These are phyloP conservation scores for Streptopelia turtur DNA, from an alignment of 2,797 vertebrate species.

Conservation along the genomic window DNA sequence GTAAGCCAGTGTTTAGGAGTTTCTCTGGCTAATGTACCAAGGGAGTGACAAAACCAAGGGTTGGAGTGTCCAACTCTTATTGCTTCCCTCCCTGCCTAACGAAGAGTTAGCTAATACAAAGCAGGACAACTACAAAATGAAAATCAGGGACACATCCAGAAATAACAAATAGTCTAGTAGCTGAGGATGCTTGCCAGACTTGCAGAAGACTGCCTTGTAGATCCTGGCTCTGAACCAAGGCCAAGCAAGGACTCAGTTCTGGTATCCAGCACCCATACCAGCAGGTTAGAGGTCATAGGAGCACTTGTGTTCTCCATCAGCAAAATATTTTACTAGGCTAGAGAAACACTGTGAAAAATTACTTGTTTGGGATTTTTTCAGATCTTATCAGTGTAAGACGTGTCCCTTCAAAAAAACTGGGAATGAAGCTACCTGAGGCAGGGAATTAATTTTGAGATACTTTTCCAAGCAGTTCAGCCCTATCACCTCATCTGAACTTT, in stretches of 20 bases:
- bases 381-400: neutral
- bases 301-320: neutral
- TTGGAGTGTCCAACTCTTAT: neutral
- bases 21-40: slow-evolving; percentile 32
- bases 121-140: slow-evolving; percentile 53
- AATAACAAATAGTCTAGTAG: slow-evolving; percentile 69
- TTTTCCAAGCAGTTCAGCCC: neutral
- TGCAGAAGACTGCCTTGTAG: slow-evolving; percentile 52
- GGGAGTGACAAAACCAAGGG: slow-evolving; percentile 17
- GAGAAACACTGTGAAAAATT: neutral
- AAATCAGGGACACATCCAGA: slow-evolving; percentile 58
- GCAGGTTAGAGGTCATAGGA: slow-evolving; percentile 42
- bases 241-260: slow-evolving; percentile 43
- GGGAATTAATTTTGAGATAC: neutral
- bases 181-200: slow-evolving; percentile 55
- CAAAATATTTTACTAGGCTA: slow-evolving; percentile 18
- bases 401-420: neutral
- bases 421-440: neutral
- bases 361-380: slow-evolving; percentile 1
- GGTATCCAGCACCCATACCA: neutral
- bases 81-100: neutral
- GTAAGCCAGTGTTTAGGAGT: slow-evolving; percentile 20
- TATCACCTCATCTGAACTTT: neutral
- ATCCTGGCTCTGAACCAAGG: slow-evolving; percentile 67
- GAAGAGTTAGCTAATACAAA: slow-evolving; percentile 58